Base-by-base conservation (phyloP, 2,797 vertebrate species). In the Scolopax rusticola region DNA sequence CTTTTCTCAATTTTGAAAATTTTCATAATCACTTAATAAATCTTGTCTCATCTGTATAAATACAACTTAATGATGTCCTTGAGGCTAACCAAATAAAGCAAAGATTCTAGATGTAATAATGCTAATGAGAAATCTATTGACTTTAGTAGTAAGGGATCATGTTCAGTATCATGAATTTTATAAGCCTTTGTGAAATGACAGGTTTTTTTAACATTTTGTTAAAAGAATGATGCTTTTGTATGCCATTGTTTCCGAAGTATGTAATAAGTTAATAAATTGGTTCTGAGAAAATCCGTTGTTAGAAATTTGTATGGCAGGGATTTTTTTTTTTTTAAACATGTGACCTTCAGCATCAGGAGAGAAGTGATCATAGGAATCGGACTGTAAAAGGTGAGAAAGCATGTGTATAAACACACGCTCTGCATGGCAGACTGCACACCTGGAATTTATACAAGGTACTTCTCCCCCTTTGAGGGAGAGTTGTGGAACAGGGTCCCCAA, bases 131-230 rank as follows among this genome's bases (percentile, higher is more conserved):
- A 80, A 38, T 48, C 15, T 63, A 0, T 36, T 81, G 57, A 71
- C 76, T 90, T 74, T 14, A 24, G 8, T 43, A 84, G 30, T 47
- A 28, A 47, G 28, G 48, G 12, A 19, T 41, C 77, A 25, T 75
- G 48, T 53, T 86, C 53, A 23, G 15, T 61, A 15, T 65, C 16
- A n/a, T 0, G 0, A 19, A 36, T 63, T 73, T 61, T 13, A 38
- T 16, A 61, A 75, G 30, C 33, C 24, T 78, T 64, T 75, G 28
- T 57, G 23, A 80, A 60, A 47, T 63, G 11, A 20, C 8, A 9
- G 8, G 67, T 68, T 33, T 36, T 36, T 3, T 23, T 43, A 43
- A 73, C 32, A 4, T 43, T 50, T 32, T 24, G 6, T 80, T 25
- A 67, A 89, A 54, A 18, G 8, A 65, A 61, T n/a, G 12, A 27